Evolutionary conservation across 2,888 invertebrate species (phyloP), one percentile per base, ranked within the genome.

Genomic region (Dynastes grantii): DNA sequence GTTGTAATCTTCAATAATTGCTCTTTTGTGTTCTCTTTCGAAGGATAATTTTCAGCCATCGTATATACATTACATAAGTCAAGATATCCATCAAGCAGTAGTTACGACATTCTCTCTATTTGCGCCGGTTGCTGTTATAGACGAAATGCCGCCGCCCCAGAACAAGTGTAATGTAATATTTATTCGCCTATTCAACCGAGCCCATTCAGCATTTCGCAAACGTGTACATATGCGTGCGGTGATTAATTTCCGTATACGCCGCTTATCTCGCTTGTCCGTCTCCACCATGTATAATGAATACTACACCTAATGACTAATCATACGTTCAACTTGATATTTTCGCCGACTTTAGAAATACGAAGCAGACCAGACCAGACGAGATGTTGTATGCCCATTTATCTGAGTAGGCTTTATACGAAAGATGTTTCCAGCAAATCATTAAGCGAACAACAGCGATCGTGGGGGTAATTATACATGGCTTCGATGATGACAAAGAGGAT

Each of bases 181-280:
- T 63, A 63, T 63, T 63, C 63, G n/a, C 63, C 63, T 32, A 63
- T 63, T 63, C 63, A 63, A 32, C 13, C 63, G 6, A 32, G 0
- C 63, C 13, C 32, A 29, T 29, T 29, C 29, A 32, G 32, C 29
- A 63, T 63, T 63, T 63, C 63, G 63, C 63, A 63, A 63, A 63
- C 63, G 29, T 32, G 63, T 32, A 63, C 29, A 32, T 63, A 29
- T 32, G 63, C 63, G 63, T 63, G 63, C 63, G 63, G 63, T 32
- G 63, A 29, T 63, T 32, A 63, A 63, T 63, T 63, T 63, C 63
- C 63, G 63, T 63, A 22, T 29, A 63, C 63, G 29, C 13, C 27
- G 29, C 63, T 63, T 63, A 63, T 63, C 63, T 63, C 27, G 63
- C 63, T 63, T 37, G 63, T 63, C 63, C 63, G 63, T 63, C 63